These are phyloP conservation scores for Rhingia campestris DNA, from an alignment of 2,888 invertebrate species.

Conservation along the genomic window DNA sequence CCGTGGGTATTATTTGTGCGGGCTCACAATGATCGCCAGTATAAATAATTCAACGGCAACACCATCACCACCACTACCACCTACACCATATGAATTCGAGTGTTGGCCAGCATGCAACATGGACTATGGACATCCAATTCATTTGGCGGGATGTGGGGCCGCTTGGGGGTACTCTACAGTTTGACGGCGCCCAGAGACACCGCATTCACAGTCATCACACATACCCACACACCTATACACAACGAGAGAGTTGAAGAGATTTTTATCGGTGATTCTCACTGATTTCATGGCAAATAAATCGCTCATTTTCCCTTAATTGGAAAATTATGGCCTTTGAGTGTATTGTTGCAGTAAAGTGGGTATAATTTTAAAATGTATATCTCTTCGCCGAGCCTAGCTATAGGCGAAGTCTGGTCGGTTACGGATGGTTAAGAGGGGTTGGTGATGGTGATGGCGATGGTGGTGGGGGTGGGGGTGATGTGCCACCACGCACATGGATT, in stretches of 20 bases:
- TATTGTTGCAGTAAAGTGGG: conserved; percentile 70
- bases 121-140: conserved; percentile 55
- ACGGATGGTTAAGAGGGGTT: conserved; percentile 24
- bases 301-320: conserved; percentile 83
- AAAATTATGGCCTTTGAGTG: conserved; percentile 81
- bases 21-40: conserved; percentile 64
- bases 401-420: conserved; percentile 23
- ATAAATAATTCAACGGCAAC: conserved; percentile 71
- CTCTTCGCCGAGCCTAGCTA: conserved; percentile 27
- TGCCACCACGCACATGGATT: conserved; percentile 44
- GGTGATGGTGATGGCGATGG: conserved; percentile 19
- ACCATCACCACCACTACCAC: conserved; percentile 22
- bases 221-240: conserved; percentile 47
- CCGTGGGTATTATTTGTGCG: conserved; percentile 66
- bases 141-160: conserved; percentile 13
- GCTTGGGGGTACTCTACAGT: conserved; percentile 43
- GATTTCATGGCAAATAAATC: conserved; percentile 83
- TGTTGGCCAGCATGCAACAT: conserved; percentile 32
- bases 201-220: conserved; percentile 2
- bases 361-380: conserved; percentile 60
- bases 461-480: conserved; percentile 42
- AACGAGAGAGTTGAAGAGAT: conserved; percentile 79
- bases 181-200: conserved; percentile 57
- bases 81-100: conserved; percentile 28
- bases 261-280: conserved; percentile 83